These are phyloP conservation scores for Rotaria magnacalcarata DNA, from an alignment of 2,888 invertebrate species.

Conservation along the genomic window DNA sequence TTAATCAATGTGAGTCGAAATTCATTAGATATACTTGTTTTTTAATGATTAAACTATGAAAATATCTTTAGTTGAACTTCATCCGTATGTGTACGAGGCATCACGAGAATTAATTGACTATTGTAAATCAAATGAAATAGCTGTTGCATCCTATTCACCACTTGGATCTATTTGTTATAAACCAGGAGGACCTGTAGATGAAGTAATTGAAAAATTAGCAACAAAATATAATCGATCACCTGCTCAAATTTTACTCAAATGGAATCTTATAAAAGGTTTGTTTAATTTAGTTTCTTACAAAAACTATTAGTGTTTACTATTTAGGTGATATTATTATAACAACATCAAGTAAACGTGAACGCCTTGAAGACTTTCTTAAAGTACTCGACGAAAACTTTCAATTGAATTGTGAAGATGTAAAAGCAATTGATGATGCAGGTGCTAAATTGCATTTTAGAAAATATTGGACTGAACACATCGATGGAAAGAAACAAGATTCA, in stretches of 20 bases:
- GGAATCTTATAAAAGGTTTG: conserved; percentile 47
- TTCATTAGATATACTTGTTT: too few species aligned
- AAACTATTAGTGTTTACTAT: too few species aligned
- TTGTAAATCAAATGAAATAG: conserved; percentile 50
- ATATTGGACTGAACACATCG: too few species aligned
- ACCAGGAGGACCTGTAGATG: conserved; percentile 48
- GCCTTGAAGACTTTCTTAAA: conserved; percentile 50
- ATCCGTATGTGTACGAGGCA: conserved; percentile 49
- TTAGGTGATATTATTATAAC: conserved; percentile 49
- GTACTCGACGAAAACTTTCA: too few species aligned
- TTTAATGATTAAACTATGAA: too few species aligned
- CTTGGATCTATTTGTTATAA: conserved; percentile 47
- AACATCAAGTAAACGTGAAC: conserved; percentile 49
- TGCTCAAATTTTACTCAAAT: conserved; percentile 50
- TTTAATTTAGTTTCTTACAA: too few species aligned
- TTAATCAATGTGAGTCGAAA: conserved; percentile 49
- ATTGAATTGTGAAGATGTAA: too few species aligned
- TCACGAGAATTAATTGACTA: conserved; percentile 51
- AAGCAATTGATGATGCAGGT: too few species aligned
- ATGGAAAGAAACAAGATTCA: too few species aligned
- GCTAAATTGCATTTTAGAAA: too few species aligned
- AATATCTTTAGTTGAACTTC: conserved; percentile 49
- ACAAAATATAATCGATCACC: conserved; percentile 49
- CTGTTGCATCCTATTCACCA: conserved; percentile 51
- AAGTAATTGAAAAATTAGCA: conserved; percentile 49